These are phyloP conservation scores for Sphaerophoria taeniata DNA, from an alignment of 2,888 invertebrate species.

Conservation along the genomic window DNA sequence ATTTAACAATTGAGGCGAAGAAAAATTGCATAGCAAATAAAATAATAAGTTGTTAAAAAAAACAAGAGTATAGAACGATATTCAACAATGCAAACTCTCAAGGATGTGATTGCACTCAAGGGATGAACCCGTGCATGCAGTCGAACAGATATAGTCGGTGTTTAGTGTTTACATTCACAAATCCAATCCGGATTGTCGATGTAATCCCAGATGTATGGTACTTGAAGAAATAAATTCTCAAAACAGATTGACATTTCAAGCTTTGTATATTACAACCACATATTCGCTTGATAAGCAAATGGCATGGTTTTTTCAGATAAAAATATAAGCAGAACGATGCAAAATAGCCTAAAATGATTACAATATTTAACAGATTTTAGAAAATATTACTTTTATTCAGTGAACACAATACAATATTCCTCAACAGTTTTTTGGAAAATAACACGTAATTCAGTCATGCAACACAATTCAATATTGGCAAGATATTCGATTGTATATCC, in stretches of 20 bases:
- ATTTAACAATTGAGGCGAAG: constrained; percentile 66
- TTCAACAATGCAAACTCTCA: constrained; percentile 51
- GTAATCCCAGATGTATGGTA: constrained; percentile 63
- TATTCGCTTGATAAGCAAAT: too few species aligned
- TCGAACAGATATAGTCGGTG: constrained; percentile 31
- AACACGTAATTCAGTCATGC: too few species aligned
- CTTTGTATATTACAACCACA: too few species aligned
- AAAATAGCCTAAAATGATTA: too few species aligned
- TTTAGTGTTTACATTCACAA: constrained; percentile 46
- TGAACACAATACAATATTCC: too few species aligned
- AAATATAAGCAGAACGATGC: background rate
- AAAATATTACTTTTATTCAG: too few species aligned
- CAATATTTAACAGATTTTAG: too few species aligned
- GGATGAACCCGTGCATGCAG: constrained; percentile 43
- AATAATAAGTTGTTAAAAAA: constrained; percentile 62
- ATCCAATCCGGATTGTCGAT: constrained; percentile 38
- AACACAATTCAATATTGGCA: too few species aligned
- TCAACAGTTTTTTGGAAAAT: too few species aligned
- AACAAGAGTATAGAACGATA: constrained; percentile 27
- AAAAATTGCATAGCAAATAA: constrained; percentile 70
- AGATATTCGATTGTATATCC: too few species aligned
- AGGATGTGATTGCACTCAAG: constrained; percentile 63
- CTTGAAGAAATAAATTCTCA: constrained; percentile 27
- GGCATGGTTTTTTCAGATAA: background rate
- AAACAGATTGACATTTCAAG: too few species aligned